Conservation (phyloP, 2,888 invertebrate species). For the Idaea dimidiata region DNA sequence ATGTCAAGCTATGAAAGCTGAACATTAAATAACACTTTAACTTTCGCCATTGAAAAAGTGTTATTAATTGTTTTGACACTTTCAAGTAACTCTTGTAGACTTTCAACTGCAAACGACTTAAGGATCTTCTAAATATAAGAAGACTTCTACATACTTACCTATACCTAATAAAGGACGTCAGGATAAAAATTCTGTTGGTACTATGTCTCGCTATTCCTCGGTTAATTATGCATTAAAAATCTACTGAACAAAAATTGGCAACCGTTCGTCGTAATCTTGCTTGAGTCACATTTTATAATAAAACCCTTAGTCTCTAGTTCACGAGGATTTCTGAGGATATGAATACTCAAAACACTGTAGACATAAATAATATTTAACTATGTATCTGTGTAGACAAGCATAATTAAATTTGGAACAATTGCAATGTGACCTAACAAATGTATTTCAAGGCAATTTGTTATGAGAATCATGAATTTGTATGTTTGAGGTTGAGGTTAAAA, state of each 20-base stretch:
- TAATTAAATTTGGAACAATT: conserved; percentile 35
- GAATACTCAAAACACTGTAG: neutral
- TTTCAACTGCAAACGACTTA: neutral
- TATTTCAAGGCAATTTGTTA: conserved; percentile 60
- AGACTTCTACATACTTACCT: too few relatives aligned
- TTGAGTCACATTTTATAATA: too few relatives aligned
- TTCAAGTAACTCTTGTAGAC: neutral
- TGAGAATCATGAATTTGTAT: neutral
- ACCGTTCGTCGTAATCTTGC: too few relatives aligned
- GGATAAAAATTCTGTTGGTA: too few relatives aligned
- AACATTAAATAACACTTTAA: neutral
- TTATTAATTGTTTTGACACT: neutral
- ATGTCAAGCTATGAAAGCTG: neutral
- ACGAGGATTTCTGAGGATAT: neutral
- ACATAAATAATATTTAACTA: neutral
- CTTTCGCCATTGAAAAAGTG: neutral
- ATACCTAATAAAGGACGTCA: too few relatives aligned
- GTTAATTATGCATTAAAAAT: too few relatives aligned
- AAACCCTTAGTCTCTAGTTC: neutral
- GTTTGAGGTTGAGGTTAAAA: neutral
- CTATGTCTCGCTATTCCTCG: too few relatives aligned
- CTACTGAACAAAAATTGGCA: too few relatives aligned
- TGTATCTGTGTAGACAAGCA: neutral
- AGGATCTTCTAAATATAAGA: neutral
- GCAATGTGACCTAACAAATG: conserved; percentile 54